Evolutionary conservation across 37 sponge, comb jelly and placozoan species (phyloP).

Genomic region (Ephydatia muelleri): DNA sequence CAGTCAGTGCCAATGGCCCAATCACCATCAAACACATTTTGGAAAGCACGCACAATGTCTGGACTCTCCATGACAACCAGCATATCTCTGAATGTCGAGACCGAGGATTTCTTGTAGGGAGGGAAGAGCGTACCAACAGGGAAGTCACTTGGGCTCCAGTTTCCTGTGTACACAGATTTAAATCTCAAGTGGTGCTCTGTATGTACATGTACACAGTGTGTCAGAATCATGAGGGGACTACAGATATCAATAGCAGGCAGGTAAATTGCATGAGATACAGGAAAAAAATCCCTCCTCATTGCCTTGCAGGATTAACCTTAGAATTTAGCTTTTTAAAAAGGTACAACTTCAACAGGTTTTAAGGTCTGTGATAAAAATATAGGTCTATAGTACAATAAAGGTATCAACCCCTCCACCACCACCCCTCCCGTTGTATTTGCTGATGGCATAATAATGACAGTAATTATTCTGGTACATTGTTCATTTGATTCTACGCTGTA

Average conservation of each 20-base stretch:
- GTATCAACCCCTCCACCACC: neutral
- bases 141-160: conserved; percentile 89
- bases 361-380: too few relatives aligned
- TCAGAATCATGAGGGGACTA: too few relatives aligned
- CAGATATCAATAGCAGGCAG: too few relatives aligned
- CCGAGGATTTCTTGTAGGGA: conserved; percentile 38
- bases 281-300: too few relatives aligned
- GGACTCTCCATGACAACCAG: conserved; percentile 51
- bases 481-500: neutral
- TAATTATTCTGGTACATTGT: neutral
- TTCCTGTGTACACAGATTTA: conserved; percentile 48
- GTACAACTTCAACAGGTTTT: too few relatives aligned
- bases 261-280: too few relatives aligned
- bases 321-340: too few relatives aligned
- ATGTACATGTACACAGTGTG: too few relatives aligned
- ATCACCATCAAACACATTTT: conserved; percentile 58
- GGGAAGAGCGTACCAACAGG: conserved; percentile 47
- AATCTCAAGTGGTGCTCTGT: neutral
- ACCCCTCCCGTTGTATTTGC: too few relatives aligned
- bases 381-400: too few relatives aligned
- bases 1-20: conserved; percentile 66
- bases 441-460: too few relatives aligned
- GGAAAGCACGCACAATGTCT: conserved; percentile 48
- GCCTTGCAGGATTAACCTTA: too few relatives aligned
- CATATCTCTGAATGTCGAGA: conserved; percentile 67